Evolutionary conservation across 2,797 vertebrate genomes (phyloP), one percentile per base, ranked within the genome.

Genomic region (Acanthurus lineatus): DNA sequence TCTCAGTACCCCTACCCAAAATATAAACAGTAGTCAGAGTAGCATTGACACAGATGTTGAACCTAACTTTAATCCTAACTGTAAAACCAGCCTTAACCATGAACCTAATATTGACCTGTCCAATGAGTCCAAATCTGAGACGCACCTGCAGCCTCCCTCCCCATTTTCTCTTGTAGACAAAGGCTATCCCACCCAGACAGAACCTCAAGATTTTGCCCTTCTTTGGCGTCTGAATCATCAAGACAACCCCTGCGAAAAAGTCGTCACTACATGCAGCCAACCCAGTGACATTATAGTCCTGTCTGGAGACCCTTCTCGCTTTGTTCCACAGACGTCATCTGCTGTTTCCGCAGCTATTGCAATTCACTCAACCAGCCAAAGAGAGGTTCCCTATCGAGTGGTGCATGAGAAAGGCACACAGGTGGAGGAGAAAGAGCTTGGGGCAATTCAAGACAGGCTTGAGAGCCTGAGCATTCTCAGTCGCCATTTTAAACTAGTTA

Each of bases 331-430:
- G 88, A 20, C 62, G 17, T 87, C 88, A 19, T 45, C 81, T 5
- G 73, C 35, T 0, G 65, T 75, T 22, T 87, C 83, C 45, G 69
- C 86, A 5, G 48, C 90, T 4, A 90, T 76, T 60, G 85, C 86
- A 71, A 73, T 77, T 75, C 69, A 88, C 20, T 88, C 87, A 4
- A 91, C 88, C 8, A 79, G 75, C 77, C 85, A 82, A 84, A 94
- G 86, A 20, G 94, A 94, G 89, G 95, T 99, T 66, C 97, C 97
- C 0, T 97, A 98, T 88, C 95, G 93, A 20, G 96, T 97, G 48
- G 95, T 86, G 0, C 95, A 98, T 35, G 97, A 99, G 84, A 99
- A 97, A 94, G 95, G 98, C 75, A 97, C 97, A 0, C 96, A 96
- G 74, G 96, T 99, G 73, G 98, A 98, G 88, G 98, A 99, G 90